Conservation (phyloP, 2,113 vertebrate genomes). For the Ellobius talpinus region DNA sequence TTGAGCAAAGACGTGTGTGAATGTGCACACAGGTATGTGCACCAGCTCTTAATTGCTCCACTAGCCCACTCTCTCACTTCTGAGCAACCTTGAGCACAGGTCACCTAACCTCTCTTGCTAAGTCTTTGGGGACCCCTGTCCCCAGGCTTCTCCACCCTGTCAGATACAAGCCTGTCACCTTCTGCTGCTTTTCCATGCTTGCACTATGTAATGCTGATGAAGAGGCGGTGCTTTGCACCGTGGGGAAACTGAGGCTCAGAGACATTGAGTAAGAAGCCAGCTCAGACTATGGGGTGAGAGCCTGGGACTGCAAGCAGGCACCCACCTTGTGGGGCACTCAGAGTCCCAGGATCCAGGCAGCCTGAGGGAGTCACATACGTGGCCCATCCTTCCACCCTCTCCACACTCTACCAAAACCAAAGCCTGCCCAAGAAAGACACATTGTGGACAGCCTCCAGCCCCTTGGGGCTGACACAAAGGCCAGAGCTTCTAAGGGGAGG, state of each 20-base stretch:
- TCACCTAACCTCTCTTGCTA: not conserved
- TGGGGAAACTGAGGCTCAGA: not conserved
- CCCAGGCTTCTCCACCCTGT: not conserved
- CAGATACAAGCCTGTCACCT: too few relatives aligned
- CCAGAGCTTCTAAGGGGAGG: not conserved
- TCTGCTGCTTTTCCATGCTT: fast-evolving
- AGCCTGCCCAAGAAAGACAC: not conserved
- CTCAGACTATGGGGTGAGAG: not conserved
- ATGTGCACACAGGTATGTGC: not conserved
- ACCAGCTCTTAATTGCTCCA: not conserved
- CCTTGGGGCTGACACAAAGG: not conserved
- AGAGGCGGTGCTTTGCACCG: not conserved
- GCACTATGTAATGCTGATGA: fast-evolving
- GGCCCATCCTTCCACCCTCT: not conserved
- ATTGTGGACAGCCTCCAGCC: not conserved
- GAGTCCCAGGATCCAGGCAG: not conserved
- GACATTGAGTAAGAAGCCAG: not conserved
- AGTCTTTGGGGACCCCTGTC: not conserved
- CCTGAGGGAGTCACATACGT: fast-evolving
- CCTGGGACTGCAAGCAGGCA: not conserved
- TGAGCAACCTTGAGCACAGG: not conserved
- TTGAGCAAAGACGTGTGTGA: not conserved
- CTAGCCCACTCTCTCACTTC: not conserved
- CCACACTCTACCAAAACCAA: not conserved
- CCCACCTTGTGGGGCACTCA: fast-evolving